phyloP scores from a whole-genome alignment of 2,888 invertebrate genomes.

The Caenorhabditis zanzibari region DNA sequence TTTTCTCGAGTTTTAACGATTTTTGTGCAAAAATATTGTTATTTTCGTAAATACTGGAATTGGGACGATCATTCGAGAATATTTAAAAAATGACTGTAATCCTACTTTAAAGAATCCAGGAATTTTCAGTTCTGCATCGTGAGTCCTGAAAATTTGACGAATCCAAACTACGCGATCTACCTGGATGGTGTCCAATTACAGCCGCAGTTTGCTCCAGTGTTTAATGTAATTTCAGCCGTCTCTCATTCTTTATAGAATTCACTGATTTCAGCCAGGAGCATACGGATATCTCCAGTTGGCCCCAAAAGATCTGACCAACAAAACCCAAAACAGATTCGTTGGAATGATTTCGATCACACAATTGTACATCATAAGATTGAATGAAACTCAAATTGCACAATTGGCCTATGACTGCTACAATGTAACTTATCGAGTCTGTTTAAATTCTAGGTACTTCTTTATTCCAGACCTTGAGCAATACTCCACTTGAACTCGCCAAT shows the following conservation, averaged over 20 bases:
- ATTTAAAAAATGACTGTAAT: too few species aligned
- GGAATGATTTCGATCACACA: conserved; percentile 66
- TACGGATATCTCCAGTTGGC: conserved; percentile 48
- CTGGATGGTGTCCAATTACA: conserved; percentile 48
- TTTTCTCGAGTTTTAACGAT: too few species aligned
- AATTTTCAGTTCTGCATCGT: conserved; percentile 59
- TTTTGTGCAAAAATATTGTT: too few species aligned
- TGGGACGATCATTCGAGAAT: too few species aligned
- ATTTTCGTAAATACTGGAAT: too few species aligned
- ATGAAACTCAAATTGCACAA: conserved; percentile 49
- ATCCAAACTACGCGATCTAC: conserved; percentile 50
- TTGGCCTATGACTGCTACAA: conserved; percentile 56
- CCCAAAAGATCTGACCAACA: conserved; percentile 22
- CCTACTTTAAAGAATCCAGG: neutral
- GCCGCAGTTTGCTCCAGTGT: conserved; percentile 32
- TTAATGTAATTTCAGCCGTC: conserved; percentile 13
- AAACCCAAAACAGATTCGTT: conserved; percentile 17
- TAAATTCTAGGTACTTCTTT: too few species aligned
- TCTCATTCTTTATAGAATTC: neutral
- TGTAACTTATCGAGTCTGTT: too few species aligned
- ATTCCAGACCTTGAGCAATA: conserved; percentile 24
- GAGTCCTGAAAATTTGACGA: conserved; percentile 22
- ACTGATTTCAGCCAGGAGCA: conserved; percentile 14
- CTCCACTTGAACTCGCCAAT: neutral
- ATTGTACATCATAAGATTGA: conserved; percentile 38